A percentile compares a stretch with the other conserved stretches of the same genome.
phyloP scores from a whole-genome alignment of 1,140 invertebrate genomes.

The Trichomalopsis sarcophagae region DNA sequence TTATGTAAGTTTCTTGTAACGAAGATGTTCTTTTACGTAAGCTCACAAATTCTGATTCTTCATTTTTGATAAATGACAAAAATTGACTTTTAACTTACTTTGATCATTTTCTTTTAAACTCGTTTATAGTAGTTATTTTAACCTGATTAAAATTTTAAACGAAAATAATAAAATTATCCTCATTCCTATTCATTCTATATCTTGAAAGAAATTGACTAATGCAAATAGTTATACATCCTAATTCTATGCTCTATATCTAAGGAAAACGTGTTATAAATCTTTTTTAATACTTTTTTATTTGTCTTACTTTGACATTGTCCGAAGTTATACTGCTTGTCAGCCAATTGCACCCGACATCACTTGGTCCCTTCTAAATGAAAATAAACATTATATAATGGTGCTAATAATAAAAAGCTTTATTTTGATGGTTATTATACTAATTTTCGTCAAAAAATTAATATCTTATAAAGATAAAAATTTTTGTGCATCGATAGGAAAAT shows the following conservation, averaged over 20 bases:
- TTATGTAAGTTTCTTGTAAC: background rate
- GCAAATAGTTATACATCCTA: background rate
- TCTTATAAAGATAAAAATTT: background rate
- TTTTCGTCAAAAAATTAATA: too few species aligned
- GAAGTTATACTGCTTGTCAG: constrained; percentile 68
- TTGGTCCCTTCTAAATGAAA: constrained; percentile 72
- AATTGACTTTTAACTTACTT: background rate
- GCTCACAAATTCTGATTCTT: too few species aligned
- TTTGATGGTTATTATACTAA: background rate
- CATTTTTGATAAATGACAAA: too few species aligned
- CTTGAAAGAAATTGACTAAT: too few species aligned
- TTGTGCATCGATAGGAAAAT: background rate
- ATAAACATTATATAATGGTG: constrained; percentile 22
- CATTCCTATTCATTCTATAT: too few species aligned
- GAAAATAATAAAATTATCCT: too few species aligned
- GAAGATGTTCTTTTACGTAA: background rate
- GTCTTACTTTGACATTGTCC: constrained; percentile 69
- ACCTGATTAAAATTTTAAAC: too few species aligned
- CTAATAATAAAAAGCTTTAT: background rate
- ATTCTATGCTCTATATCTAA: background rate
- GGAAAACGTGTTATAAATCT: background rate
- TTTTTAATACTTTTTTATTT: constrained; percentile 1
- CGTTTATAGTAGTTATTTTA: too few species aligned
- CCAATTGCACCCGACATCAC: constrained; percentile 71
- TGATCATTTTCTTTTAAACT: background rate